Evolutionary conservation across 92 coral and sea anemone species (phyloP).

Genomic region (Zoanthus sociatus): DNA sequence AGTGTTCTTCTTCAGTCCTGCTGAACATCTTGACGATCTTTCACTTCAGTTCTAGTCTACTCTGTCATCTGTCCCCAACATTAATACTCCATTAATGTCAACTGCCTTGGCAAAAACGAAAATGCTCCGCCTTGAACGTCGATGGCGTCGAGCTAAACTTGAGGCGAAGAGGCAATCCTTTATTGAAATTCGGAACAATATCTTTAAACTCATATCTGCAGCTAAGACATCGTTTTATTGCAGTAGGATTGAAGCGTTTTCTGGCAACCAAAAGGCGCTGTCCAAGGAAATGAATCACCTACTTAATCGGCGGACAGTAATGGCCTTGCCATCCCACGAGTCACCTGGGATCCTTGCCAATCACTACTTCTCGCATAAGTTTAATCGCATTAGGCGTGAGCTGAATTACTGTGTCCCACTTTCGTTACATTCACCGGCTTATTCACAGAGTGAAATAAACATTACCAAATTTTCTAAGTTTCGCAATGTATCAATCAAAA

Average conservation of each 20-base stretch:
- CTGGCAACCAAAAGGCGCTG: background rate
- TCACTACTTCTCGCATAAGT: background rate
- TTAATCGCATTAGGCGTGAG: background rate
- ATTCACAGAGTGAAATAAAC: background rate
- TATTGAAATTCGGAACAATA: background rate
- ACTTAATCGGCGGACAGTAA: background rate
- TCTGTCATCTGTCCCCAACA: background rate
- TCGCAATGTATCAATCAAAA: background rate
- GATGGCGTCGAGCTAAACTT: constrained; percentile 13
- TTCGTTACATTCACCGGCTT: background rate
- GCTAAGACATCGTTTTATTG: background rate
- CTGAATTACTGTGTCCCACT: background rate
- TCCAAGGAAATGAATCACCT: background rate
- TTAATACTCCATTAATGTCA: background rate
- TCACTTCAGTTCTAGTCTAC: constrained; percentile 18
- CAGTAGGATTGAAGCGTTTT: background rate
- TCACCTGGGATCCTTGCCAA: background rate
- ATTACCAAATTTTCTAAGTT: background rate
- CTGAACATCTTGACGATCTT: constrained; percentile 6
- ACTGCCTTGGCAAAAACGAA: constrained; percentile 10
- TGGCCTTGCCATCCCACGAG: background rate
- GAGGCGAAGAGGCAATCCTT: background rate
- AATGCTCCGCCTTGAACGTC: background rate
- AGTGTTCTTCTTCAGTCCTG: constrained; percentile 2
- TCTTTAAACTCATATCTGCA: constrained; percentile 1